These are phyloP conservation scores for Eidolon helvum DNA, from an alignment of 2,113 vertebrate genomes.

Conservation along the genomic window DNA sequence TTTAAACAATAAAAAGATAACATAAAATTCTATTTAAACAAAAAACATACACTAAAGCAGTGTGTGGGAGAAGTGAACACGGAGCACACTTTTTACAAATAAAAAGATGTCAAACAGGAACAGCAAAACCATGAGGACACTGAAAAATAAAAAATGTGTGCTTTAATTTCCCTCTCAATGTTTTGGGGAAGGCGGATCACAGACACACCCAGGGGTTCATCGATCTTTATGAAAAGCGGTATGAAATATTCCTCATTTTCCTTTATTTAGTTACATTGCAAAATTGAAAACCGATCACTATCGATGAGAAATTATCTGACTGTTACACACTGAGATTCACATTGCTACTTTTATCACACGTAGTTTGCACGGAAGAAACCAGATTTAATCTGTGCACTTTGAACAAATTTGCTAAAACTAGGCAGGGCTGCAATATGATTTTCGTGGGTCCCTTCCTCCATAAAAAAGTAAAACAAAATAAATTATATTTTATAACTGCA, in stretches of 20 bases:
- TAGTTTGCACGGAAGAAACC: background rate
- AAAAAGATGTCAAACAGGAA: background rate
- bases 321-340: background rate
- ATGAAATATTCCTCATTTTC: background rate
- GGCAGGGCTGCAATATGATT: background rate
- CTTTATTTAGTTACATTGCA: background rate
- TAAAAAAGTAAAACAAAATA: background rate
- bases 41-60: background rate
- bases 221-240: background rate
- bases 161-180: background rate
- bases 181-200: background rate
- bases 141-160: background rate
- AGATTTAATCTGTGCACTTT: background rate
- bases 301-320: background rate
- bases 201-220: background rate
- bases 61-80: background rate
- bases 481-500: background rate
- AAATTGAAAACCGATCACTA: background rate
- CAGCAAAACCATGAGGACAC: background rate
- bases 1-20: background rate
- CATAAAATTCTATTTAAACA: background rate
- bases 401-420: constrained; percentile 33
- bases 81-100: accelerated
- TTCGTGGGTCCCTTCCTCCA: background rate
- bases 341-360: background rate